Conservation (phyloP, 2,797 vertebrate species). For the Spea hammondii region DNA sequence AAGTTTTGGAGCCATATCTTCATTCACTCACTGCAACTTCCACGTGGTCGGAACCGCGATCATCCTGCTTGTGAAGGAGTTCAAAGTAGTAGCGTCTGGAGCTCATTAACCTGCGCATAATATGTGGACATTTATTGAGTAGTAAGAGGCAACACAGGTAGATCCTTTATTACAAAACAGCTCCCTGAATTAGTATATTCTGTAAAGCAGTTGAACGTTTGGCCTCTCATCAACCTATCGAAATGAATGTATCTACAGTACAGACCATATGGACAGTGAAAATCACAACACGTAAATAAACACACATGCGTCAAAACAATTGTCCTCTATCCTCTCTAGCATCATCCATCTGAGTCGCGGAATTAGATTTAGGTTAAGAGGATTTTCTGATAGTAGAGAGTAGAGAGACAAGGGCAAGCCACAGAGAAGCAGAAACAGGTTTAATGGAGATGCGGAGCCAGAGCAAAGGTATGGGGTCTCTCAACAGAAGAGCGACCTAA, state of each 20-base stretch:
- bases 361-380: slow-evolving; percentile 40
- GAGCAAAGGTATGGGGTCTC: not conserved
- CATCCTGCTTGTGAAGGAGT: slow-evolving; percentile 96
- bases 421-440: not conserved
- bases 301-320: not conserved
- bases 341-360: slow-evolving; percentile 33
- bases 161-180: too few relatives aligned
- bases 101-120: slow-evolving; percentile 72
- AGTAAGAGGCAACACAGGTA: too few relatives aligned
- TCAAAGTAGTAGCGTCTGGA: slow-evolving; percentile 96
- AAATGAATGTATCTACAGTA: too few relatives aligned
- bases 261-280: too few relatives aligned
- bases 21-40: slow-evolving; percentile 89
- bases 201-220: too few relatives aligned
- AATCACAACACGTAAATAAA: not conserved
- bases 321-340: not conserved
- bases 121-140: slow-evolving; percentile 49
- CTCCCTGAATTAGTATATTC: too few relatives aligned
- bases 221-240: too few relatives aligned
- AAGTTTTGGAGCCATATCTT: not conserved
- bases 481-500: not conserved
- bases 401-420: slow-evolving; percentile 37
- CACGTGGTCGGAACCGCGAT: slow-evolving; percentile 93
- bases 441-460: not conserved
- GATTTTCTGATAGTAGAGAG: slow-evolving; percentile 40